Evolutionary conservation across 2,888 invertebrate species (phyloP).

Genomic region (Marronus borbonicus): DNA sequence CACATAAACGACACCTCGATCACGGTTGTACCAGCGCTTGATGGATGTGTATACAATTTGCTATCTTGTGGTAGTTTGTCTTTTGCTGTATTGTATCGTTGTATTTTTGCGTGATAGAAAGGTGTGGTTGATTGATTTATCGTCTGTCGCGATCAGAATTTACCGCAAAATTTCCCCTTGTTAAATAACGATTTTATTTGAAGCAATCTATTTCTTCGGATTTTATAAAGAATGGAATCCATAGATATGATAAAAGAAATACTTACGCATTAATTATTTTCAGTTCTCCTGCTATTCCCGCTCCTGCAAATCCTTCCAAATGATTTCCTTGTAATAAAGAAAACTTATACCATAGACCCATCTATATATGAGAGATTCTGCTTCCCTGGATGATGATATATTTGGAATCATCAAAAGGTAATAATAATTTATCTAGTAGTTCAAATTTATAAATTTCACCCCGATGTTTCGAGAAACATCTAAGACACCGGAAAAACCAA

Average conservation of each 20-base stretch:
- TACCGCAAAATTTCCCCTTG: neutral
- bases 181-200: neutral
- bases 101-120: conserved; percentile 19
- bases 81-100: conserved; percentile 23
- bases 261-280: neutral
- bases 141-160: neutral
- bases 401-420: no score
- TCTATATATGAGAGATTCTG: no score
- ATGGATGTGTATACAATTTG: conserved; percentile 22
- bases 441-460: no score
- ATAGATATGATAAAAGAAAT: no score
- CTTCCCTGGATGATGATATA: no score
- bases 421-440: no score
- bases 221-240: no score
- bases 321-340: neutral
- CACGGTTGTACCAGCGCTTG: neutral
- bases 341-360: neutral
- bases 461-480: no score
- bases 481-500: no score
- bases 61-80: conserved; percentile 25
- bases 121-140: conserved; percentile 20
- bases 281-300: neutral
- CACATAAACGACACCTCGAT: neutral
- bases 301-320: neutral
- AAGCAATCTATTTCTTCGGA: neutral